Evolutionary conservation across 2,113 vertebrate species (phyloP).

Genomic region (Tor tambroides): DNA sequence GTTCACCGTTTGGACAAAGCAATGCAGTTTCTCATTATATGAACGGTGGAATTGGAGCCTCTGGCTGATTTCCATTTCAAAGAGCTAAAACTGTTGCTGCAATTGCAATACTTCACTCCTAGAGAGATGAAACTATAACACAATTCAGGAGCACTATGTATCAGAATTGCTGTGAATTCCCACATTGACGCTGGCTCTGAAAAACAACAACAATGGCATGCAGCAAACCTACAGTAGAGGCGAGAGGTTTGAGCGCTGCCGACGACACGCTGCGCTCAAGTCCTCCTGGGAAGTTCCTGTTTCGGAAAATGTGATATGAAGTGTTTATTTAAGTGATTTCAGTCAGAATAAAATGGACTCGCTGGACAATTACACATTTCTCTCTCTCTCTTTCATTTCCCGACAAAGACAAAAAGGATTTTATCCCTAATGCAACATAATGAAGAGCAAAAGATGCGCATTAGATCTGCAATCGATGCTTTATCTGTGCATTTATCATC

Average conservation of each 20-base stretch:
- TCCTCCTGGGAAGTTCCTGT: not conserved
- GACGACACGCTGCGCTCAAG: not conserved
- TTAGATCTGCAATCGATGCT: not conserved
- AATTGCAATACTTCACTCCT: constrained; percentile 24
- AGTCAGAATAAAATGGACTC: not conserved
- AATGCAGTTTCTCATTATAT: constrained; percentile 23
- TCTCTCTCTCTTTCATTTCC: not conserved
- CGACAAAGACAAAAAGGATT: not conserved
- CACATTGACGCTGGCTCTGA: not conserved
- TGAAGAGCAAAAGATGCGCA: not conserved
- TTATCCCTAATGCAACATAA: not conserved
- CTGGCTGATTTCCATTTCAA: constrained; percentile 52
- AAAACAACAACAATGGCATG: not conserved
- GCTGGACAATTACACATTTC: not conserved
- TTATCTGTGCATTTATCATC: not conserved
- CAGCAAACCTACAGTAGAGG: not conserved
- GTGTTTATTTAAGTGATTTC: constrained; percentile 9
- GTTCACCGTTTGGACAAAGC: constrained; percentile 23
- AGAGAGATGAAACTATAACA: constrained; percentile 38
- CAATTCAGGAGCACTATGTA: not conserved
- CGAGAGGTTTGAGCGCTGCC: not conserved
- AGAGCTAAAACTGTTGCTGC: constrained; percentile 27
- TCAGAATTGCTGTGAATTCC: constrained; percentile 15
- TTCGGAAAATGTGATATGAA: not conserved
- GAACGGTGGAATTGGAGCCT: constrained; percentile 29